Evolutionary conservation across 2,113 vertebrate species (phyloP).

Genomic region (Cygnus atratus): DNA sequence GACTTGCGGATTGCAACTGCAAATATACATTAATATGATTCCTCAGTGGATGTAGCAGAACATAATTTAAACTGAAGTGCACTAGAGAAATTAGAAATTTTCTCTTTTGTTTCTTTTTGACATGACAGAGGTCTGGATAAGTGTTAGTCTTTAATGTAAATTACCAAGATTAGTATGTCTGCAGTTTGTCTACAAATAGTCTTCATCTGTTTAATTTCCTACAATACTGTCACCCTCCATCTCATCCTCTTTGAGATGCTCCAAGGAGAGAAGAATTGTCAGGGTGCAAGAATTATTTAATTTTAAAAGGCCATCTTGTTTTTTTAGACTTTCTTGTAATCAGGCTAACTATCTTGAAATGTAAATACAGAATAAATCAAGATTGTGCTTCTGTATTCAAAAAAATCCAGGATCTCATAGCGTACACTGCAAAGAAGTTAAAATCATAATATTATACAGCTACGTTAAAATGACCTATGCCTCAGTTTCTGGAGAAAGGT

Average conservation of each 20-base stretch:
- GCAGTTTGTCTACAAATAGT: conserved; percentile 54
- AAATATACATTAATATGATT: conserved; percentile 58
- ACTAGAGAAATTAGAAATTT: conserved; percentile 64
- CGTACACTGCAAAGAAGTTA: background rate
- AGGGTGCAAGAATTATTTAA: conserved; percentile 37
- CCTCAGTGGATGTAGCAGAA: conserved; percentile 34
- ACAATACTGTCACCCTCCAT: conserved; percentile 36
- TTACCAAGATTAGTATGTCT: conserved; percentile 51
- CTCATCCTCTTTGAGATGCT: conserved; percentile 36
- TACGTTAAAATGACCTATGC: conserved; percentile 1
- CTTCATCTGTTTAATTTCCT: conserved; percentile 63
- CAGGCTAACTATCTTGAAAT: conserved; percentile 1
- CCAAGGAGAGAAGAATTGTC: conserved; percentile 51
- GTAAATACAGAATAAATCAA: conserved; percentile 54
- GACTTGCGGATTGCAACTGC: conserved; percentile 32
- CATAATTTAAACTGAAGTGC: conserved; percentile 66
- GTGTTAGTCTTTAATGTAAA: conserved; percentile 67
- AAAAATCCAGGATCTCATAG: background rate
- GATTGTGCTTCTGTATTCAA: conserved; percentile 7
- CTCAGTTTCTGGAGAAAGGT: background rate
- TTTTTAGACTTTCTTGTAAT: conserved; percentile 35
- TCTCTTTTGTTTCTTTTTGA: conserved; percentile 62
- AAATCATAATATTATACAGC: background rate
- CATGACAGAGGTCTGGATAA: conserved; percentile 59
- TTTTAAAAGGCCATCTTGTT: conserved; percentile 39